Conservation (phyloP, 92 coral and sea anemone genomes). For the Paragorgia papillata region DNA sequence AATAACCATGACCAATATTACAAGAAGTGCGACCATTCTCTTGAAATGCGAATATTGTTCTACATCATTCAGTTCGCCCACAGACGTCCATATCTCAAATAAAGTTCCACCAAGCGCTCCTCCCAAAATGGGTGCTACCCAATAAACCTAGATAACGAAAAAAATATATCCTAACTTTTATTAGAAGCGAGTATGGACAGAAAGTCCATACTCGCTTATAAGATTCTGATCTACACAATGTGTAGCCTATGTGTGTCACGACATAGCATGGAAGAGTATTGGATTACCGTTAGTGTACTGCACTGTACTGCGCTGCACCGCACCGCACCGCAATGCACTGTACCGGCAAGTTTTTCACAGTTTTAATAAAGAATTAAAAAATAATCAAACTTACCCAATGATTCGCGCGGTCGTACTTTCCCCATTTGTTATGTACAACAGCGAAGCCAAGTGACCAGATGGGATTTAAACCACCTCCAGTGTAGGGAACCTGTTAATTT, state of each 20-base stretch:
- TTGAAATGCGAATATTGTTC: slow-evolving; percentile 35
- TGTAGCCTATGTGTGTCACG: too few relatives aligned
- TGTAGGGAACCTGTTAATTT: slow-evolving; percentile 34
- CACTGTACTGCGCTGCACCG: too few relatives aligned
- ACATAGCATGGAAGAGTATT: too few relatives aligned
- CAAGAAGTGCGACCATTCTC: slow-evolving; percentile 30
- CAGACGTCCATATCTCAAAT: slow-evolving; percentile 29
- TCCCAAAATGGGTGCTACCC: slow-evolving; percentile 33
- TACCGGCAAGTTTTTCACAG: too few relatives aligned
- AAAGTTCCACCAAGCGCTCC: slow-evolving; percentile 32
- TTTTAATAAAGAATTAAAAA: too few relatives aligned
- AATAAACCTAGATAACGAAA: slow-evolving; percentile 14
- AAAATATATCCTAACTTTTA: background rate
- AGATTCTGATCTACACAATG: too few relatives aligned
- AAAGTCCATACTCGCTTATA: too few relatives aligned
- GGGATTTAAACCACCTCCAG: slow-evolving; percentile 25
- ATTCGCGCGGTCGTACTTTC: slow-evolving; percentile 12
- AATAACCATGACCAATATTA: slow-evolving; percentile 12
- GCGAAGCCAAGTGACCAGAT: slow-evolving; percentile 13
- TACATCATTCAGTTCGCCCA: slow-evolving; percentile 13
- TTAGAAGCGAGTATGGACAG: background rate
- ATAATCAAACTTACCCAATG: slow-evolving; percentile 29
- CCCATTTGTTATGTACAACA: slow-evolving; percentile 22
- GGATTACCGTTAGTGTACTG: too few relatives aligned
- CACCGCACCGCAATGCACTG: too few relatives aligned